Percentiles rank a stretch among this genome's conserved stretches.
Conservation (phyloP, 2,113 vertebrate species). For the Nibea albiflora region DNA sequence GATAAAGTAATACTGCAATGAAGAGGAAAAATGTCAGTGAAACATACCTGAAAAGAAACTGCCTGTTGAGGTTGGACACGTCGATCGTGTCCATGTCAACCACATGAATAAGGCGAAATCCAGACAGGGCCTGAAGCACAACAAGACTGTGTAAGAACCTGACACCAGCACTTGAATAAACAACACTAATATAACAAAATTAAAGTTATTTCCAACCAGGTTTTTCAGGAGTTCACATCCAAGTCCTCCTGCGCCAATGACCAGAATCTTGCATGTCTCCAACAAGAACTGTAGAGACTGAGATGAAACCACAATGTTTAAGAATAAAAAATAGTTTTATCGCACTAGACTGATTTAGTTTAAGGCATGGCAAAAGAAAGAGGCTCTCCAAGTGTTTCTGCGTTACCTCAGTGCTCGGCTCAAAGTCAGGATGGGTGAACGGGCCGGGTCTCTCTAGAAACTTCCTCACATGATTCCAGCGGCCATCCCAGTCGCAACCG, state of each 20-base stretch:
- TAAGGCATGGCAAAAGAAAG: no score
- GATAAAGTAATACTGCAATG: not conserved
- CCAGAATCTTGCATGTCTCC: constrained; percentile 95
- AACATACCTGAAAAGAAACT: constrained; percentile 95
- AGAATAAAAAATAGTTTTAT: not conserved
- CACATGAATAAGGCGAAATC: constrained; percentile 97
- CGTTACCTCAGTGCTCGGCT: constrained; percentile 94
- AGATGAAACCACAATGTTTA: not conserved
- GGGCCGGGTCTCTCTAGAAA: constrained; percentile 97
- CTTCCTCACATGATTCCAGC: constrained; percentile 98
- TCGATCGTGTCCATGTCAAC: constrained; percentile 99
- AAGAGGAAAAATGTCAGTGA: not conserved
- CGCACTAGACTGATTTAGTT: not conserved
- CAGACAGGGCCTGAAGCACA: constrained; percentile 89
- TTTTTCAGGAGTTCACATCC: constrained; percentile 97
- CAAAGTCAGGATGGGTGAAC: constrained; percentile 99
- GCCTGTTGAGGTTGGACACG: constrained; percentile 96
- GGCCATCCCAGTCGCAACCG: constrained; percentile 94
- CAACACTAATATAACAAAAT: not conserved
- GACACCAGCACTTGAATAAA: not conserved
- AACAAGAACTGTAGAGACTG: constrained; percentile 95
- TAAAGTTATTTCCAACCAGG: constrained; percentile 84
- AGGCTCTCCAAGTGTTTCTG: not conserved
- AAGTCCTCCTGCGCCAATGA: constrained; percentile 96
- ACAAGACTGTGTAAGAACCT: not conserved